A percentile compares a stretch with the other conserved stretches of the same genome.
phyloP scores from a whole-genome alignment of 2,113 vertebrate species.

The Osmerus eperlanus region DNA sequence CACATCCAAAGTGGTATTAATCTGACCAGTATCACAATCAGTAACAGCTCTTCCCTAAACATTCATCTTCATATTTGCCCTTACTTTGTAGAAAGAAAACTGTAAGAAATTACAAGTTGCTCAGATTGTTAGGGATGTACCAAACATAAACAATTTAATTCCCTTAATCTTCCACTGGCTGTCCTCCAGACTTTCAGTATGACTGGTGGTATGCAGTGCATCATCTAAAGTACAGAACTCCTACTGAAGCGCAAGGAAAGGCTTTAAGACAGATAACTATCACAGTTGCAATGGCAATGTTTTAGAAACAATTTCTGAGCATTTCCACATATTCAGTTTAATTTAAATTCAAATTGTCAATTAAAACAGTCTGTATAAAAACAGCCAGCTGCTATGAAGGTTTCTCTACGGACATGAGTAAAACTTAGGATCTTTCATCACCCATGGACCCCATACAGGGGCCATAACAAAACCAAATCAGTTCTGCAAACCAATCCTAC shows the following conservation, averaged over 20 bases:
- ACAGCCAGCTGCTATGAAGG: too few species aligned
- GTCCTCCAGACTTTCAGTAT: neutral
- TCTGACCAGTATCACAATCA: constrained; percentile 48
- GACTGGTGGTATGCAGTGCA: neutral
- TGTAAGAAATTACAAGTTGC: constrained; percentile 48
- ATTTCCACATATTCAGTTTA: too few species aligned
- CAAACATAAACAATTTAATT: constrained; percentile 51
- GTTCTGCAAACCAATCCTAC: neutral
- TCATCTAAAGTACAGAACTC: neutral
- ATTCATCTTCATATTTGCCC: constrained; percentile 61
- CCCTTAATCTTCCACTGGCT: constrained; percentile 2
- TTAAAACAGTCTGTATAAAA: too few species aligned
- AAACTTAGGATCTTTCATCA: too few species aligned
- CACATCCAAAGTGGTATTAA: constrained; percentile 49
- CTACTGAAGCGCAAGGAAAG: neutral
- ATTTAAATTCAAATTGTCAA: too few species aligned
- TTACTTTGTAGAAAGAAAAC: constrained; percentile 59
- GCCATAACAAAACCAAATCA: neutral
- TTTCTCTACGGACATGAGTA: too few species aligned
- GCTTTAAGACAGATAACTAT: neutral
- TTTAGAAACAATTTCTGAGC: too few species aligned
- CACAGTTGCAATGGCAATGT: neutral
- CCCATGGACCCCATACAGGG: neutral
- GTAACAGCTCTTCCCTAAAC: constrained; percentile 49
- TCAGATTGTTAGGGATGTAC: constrained; percentile 55